These are phyloP conservation scores for Talpa occidentalis DNA, from an alignment of 2,113 vertebrate species.

Conservation along the genomic window DNA sequence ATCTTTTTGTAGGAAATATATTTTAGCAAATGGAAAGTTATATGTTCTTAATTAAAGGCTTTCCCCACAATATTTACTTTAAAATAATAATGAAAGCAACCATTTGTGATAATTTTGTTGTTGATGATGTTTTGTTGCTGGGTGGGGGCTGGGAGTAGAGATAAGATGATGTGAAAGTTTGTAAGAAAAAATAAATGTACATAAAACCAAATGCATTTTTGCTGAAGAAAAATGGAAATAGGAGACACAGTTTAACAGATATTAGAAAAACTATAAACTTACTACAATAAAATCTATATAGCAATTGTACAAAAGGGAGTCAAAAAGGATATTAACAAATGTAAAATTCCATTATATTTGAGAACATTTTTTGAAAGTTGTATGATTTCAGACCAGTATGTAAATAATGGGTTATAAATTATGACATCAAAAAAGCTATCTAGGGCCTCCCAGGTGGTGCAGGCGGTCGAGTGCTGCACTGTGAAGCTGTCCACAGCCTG, in stretches of 20 bases:
- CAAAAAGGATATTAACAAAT: not conserved
- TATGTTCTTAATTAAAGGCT: not conserved
- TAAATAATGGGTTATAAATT: not conserved
- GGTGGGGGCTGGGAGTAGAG: accelerated
- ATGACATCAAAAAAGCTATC: not conserved
- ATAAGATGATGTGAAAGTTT: not conserved
- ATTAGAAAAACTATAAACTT: not conserved
- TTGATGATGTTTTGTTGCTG: not conserved
- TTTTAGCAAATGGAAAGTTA: not conserved
- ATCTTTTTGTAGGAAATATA: not conserved
- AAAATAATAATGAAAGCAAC: not conserved
- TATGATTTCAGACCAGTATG: not conserved
- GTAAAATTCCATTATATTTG: not conserved
- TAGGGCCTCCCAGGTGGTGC: too few species aligned
- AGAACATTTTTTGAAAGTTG: not conserved
- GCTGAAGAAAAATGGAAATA: not conserved
- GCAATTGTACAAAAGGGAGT: not conserved
- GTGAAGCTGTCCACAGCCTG: too few species aligned
- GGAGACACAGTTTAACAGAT: not conserved
- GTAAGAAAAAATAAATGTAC: not conserved
- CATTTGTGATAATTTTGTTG: not conserved
- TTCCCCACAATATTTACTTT: not conserved
- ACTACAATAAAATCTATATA: not conserved
- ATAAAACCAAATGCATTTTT: not conserved
- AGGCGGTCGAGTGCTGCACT: too few species aligned